Percentiles rank a stretch among this genome's conserved stretches.
phyloP scores from a whole-genome alignment of 2,113 vertebrate species.

The Arvicanthis niloticus region DNA sequence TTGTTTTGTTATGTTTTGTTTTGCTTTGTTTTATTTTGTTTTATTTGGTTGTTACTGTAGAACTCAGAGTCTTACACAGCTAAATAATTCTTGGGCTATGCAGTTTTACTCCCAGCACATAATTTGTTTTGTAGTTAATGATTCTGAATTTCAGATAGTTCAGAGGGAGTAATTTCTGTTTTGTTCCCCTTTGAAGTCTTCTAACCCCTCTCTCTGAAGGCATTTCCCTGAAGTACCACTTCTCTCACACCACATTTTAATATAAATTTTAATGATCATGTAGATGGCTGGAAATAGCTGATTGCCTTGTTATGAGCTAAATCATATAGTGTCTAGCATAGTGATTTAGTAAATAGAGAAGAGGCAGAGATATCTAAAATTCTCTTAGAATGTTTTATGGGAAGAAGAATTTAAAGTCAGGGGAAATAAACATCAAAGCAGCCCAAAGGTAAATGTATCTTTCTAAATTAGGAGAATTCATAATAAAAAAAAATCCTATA shows the following conservation, averaged over 20 bases:
- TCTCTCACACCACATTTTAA: not conserved
- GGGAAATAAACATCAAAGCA: not conserved
- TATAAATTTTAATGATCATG: not conserved
- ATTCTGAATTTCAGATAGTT: not conserved
- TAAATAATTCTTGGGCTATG: not conserved
- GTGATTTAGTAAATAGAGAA: not conserved
- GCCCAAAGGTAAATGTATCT: not conserved
- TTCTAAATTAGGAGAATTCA: not conserved
- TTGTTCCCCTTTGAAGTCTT: not conserved
- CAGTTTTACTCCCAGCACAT: not conserved
- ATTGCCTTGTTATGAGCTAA: not conserved
- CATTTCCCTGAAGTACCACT: not conserved
- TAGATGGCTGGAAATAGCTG: not conserved
- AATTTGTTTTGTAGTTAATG: not conserved
- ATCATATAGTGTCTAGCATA: not conserved
- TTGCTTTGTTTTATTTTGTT: not conserved
- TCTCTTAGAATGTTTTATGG: not conserved
- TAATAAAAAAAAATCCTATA: not conserved
- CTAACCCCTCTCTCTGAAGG: not conserved
- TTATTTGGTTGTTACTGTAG: not conserved
- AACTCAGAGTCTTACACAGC: not conserved
- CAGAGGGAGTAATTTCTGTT: not conserved
- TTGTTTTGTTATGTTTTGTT: not conserved
- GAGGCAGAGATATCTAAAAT: not conserved
- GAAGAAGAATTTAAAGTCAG: not conserved